Percentiles rank a stretch among this genome's conserved stretches.
Evolutionary conservation across 2,888 invertebrate species (phyloP).

Genomic region (Lasioglossum lativentre): DNA sequence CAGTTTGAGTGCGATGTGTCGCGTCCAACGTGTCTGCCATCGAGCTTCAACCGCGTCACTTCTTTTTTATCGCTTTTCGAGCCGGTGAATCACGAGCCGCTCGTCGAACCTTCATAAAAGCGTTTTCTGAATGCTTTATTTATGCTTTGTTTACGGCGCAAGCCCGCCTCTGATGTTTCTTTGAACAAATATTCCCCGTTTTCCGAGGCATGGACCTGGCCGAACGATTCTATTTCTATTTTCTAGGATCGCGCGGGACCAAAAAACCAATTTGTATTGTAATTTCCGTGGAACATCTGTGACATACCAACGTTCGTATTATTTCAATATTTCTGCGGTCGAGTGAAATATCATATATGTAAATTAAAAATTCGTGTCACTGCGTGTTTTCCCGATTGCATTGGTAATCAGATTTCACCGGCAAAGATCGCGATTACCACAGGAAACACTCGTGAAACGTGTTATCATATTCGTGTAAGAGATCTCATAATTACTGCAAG

Average conservation of each 20-base stretch:
- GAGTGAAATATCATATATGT: conserved; percentile 25
- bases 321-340: conserved; percentile 22
- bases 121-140: conserved; percentile 35
- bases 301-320: not conserved
- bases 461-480: too few relatives aligned
- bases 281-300: conserved; percentile 44
- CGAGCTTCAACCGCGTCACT: conserved; percentile 37
- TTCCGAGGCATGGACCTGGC: not conserved
- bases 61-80: conserved; percentile 3
- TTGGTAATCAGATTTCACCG: not conserved
- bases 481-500: too few relatives aligned
- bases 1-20: conserved; percentile 37
- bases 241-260: conserved; percentile 3
- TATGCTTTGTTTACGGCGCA: not conserved
- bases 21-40: conserved; percentile 30
- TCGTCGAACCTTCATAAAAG: conserved; percentile 28
- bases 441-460: too few relatives aligned
- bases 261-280: conserved; percentile 56
- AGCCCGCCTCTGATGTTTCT: not conserved
- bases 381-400: not conserved
- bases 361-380: conserved; percentile 9
- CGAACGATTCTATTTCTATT: conserved; percentile 18
- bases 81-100: conserved; percentile 34
- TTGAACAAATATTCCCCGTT: not conserved
- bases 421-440: not conserved